These are phyloP conservation scores for Anniella stebbinsi DNA, from an alignment of 2,797 vertebrate genomes.

Conservation along the genomic window DNA sequence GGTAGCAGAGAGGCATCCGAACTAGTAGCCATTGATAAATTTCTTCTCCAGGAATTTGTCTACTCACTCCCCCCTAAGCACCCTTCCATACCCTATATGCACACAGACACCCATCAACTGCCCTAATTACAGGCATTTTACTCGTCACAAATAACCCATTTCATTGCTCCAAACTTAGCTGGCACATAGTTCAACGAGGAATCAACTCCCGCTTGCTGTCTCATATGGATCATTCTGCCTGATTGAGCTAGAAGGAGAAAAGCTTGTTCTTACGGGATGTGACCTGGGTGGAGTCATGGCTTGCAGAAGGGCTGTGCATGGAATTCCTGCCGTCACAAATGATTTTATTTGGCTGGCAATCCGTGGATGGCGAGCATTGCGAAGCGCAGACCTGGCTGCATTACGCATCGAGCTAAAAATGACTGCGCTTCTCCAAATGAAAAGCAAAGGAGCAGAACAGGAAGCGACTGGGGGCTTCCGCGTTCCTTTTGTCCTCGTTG, in stretches of 20 bases:
- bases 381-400: accelerated
- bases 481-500: not conserved
- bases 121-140: too few relatives aligned
- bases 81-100: too few relatives aligned
- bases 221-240: not conserved
- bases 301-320: not conserved
- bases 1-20: too few relatives aligned
- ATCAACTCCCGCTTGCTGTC: not conserved
- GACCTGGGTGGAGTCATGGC: not conserved
- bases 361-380: not conserved
- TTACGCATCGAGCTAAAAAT: not conserved
- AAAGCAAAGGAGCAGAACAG: not conserved
- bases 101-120: too few relatives aligned
- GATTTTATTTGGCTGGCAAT: not conserved
- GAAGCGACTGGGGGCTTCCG: constrained; percentile 7
- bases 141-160: not conserved
- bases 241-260: not conserved
- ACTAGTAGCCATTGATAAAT: too few relatives aligned
- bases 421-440: not conserved
- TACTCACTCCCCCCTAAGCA: too few relatives aligned
- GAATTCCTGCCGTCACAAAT: not conserved
- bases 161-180: not conserved
- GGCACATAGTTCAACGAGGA: not conserved
- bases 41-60: too few relatives aligned
- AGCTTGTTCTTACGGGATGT: not conserved